phyloP scores from a whole-genome alignment of 1,140 invertebrate genomes.

The Drosophila kepulauana region DNA sequence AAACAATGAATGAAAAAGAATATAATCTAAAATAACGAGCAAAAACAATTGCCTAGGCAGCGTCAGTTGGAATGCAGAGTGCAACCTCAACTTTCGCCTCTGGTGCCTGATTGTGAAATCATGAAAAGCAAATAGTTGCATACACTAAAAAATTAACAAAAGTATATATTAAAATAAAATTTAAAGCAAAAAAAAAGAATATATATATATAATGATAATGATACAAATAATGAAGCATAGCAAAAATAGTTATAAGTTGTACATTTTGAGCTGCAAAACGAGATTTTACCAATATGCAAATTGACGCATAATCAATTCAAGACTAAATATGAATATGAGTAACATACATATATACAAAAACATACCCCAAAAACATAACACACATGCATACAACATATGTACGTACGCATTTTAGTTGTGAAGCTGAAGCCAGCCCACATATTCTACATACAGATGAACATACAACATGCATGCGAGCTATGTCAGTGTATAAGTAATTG shows the following conservation, averaged over 20 bases:
- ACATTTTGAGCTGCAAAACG: slow-evolving; percentile 58
- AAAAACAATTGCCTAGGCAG: slow-evolving; percentile 12
- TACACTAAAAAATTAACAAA: slow-evolving; percentile 22
- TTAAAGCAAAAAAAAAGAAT: slow-evolving; percentile 7
- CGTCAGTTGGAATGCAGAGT: slow-evolving; percentile 15
- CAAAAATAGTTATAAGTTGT: slow-evolving; percentile 64
- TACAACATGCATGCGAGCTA: slow-evolving; percentile 32
- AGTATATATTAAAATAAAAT: slow-evolving; percentile 36
- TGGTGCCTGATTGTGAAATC: slow-evolving; percentile 20
- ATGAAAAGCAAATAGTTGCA: slow-evolving; percentile 34
- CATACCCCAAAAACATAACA: slow-evolving; percentile 1
- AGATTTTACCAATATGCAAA: slow-evolving; percentile 71
- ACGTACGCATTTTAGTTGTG: slow-evolving; percentile 48
- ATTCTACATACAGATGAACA: slow-evolving; percentile 57
- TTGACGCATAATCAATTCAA: slow-evolving; percentile 70
- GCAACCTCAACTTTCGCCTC: slow-evolving; percentile 21
- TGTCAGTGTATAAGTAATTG: slow-evolving; percentile 44
- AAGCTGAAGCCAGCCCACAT: slow-evolving; percentile 33
- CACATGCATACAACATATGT: slow-evolving; percentile 25
- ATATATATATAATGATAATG: slow-evolving; percentile 18
- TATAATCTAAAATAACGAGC: not conserved
- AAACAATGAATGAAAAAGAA: not conserved
- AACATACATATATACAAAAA: not conserved
- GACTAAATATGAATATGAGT: slow-evolving; percentile 57
- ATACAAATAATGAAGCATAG: slow-evolving; percentile 45